These are phyloP conservation scores for Corella eumyota DNA, from an alignment of 23 tunicate genomes.

Conservation along the genomic window DNA sequence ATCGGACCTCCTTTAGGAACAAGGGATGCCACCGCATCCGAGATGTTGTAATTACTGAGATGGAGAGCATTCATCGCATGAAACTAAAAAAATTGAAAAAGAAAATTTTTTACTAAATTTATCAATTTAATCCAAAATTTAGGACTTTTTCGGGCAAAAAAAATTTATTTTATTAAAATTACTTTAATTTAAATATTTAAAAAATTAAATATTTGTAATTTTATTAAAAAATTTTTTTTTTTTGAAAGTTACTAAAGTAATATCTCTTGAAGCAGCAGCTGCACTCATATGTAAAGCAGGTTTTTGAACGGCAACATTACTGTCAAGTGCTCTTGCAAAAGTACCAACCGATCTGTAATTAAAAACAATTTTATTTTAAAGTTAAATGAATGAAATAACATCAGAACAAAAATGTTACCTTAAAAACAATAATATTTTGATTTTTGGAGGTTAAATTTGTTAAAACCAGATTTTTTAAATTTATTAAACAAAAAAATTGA, in stretches of 20 bases:
- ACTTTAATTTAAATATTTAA: no score
- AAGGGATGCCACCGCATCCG: conserved; percentile 37
- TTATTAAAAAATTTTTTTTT: neutral
- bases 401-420: no score
- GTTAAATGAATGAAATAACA: neutral
- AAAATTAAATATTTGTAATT: neutral
- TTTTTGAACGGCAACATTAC: conserved; percentile 52
- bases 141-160: no score
- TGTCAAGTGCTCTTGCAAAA: conserved; percentile 92
- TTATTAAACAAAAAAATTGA: neutral
- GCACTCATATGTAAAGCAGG: conserved; percentile 91
- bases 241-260: conserved; percentile 52
- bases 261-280: conserved; percentile 88
- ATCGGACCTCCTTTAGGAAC: conserved; percentile 87
- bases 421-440: no score
- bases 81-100: conserved; percentile 25
- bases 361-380: neutral
- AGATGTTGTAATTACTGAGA: conserved; percentile 47
- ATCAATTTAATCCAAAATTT: no score
- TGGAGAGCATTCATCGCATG: conserved; percentile 82
- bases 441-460: no score
- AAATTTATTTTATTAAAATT: no score
- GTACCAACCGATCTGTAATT: conserved; percentile 92
- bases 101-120: neutral
- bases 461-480: neutral